phyloP scores from a whole-genome alignment of 1,140 invertebrate species.

The Stegodyphus mimosarum region DNA sequence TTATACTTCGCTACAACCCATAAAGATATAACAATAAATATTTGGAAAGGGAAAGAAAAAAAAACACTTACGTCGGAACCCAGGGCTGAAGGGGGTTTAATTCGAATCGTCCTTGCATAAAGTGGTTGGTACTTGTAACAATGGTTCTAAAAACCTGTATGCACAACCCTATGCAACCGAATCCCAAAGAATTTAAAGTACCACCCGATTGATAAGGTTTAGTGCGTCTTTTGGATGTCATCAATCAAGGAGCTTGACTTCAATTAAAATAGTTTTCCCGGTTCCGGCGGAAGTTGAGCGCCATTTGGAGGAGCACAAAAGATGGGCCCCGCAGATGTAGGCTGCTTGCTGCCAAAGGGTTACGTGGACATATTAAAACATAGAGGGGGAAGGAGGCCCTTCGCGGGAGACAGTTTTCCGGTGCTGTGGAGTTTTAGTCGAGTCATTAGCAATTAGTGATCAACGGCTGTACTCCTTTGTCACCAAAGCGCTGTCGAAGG shows the following conservation, averaged over 20 bases:
- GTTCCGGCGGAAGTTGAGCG: conserved; percentile 39
- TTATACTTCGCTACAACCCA: neutral
- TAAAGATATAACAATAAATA: neutral
- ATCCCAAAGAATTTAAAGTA: conserved; percentile 36
- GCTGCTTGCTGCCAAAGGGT: conserved; percentile 23
- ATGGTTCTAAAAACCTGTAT: conserved; percentile 11
- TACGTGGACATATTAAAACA: conserved; percentile 53
- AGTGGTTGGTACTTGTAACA: conserved; percentile 13
- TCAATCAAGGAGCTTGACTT: conserved; percentile 53
- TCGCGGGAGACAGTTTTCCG: conserved; percentile 35
- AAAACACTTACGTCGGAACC: neutral
- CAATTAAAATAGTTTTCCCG: conserved; percentile 55
- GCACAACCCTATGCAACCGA: conserved; percentile 36
- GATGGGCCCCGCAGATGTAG: neutral
- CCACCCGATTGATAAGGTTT: neutral
- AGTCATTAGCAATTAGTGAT: conserved; percentile 58
- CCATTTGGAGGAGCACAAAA: conserved; percentile 5
- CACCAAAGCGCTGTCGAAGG: neutral
- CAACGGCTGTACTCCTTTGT: conserved; percentile 34
- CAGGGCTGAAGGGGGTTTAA: neutral
- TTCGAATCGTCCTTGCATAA: conserved; percentile 29
- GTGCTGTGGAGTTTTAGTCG: conserved; percentile 46
- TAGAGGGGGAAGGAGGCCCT: neutral
- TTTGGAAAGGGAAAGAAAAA: neutral
- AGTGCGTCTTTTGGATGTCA: conserved; percentile 7